A percentile compares a stretch with the other conserved stretches of the same genome.
Evolutionary conservation across 2,113 vertebrate genomes (phyloP).

Genomic region (Tauraco erythrolophus): DNA sequence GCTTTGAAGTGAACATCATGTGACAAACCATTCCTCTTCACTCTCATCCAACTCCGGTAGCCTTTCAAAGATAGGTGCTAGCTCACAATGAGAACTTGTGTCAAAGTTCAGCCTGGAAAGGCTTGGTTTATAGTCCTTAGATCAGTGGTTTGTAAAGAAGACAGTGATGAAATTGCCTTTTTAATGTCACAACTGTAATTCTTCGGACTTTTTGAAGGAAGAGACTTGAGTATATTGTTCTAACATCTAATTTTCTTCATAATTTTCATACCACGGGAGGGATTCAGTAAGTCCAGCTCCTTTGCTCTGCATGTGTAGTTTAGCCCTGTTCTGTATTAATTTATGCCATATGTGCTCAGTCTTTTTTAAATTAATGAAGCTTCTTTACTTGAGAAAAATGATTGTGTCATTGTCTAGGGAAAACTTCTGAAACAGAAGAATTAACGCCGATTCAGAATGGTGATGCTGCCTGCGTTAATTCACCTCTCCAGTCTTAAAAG

Average conservation of each 20-base stretch:
- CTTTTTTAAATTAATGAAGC: neutral
- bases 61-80: neutral
- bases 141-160: conserved; percentile 1
- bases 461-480: neutral
- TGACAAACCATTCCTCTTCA: neutral
- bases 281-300: conserved; percentile 3
- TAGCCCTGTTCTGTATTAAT: conserved; percentile 33
- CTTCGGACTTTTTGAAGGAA: neutral
- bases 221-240: neutral
- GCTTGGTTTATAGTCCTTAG: neutral
- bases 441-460: neutral
- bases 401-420: neutral
- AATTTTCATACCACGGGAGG: neutral
- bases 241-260: neutral
- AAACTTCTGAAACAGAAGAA: neutral
- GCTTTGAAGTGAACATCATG: neutral
- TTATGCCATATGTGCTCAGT: neutral
- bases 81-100: neutral
- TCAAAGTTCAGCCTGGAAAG: neutral
- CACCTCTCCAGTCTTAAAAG: neutral
- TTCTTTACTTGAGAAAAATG: neutral
- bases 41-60: neutral
- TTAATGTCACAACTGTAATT: neutral
- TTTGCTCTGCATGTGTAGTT: neutral
- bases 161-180: neutral